A percentile compares a stretch with the other conserved stretches of the same genome.
phyloP scores from a whole-genome alignment of 2,113 vertebrate genomes.

The Myrmophylax atrothorax region DNA sequence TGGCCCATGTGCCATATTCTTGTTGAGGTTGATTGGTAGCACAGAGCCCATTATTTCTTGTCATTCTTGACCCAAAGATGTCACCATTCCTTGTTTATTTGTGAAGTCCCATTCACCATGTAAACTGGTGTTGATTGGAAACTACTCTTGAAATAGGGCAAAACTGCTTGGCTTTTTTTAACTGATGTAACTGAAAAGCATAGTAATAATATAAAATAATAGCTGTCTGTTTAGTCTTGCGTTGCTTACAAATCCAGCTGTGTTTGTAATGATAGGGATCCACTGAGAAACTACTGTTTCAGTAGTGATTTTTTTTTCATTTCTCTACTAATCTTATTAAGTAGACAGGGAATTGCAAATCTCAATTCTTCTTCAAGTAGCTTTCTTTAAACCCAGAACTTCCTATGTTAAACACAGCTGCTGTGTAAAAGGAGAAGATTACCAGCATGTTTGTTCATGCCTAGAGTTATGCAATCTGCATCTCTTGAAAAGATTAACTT shows the following conservation, averaged over 20 bases:
- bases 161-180: slow-evolving; percentile 74
- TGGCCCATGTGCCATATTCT: slow-evolving; percentile 79
- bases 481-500: slow-evolving; percentile 66
- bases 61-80: slow-evolving; percentile 74
- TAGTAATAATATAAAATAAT: slow-evolving; percentile 78
- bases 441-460: slow-evolving; percentile 66
- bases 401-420: slow-evolving; percentile 69
- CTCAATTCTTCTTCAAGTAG: slow-evolving; percentile 63
- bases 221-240: slow-evolving; percentile 77
- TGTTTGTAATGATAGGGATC: slow-evolving; percentile 67
- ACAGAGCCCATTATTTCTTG: slow-evolving; percentile 76
- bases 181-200: slow-evolving; percentile 77
- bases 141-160: slow-evolving; percentile 73
- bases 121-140: slow-evolving; percentile 76
- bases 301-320: slow-evolving; percentile 24
- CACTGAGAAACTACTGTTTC: slow-evolving; percentile 61
- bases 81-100: slow-evolving; percentile 69
- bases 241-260: slow-evolving; percentile 71
- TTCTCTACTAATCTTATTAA: slow-evolving; percentile 61
- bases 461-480: slow-evolving; percentile 60
- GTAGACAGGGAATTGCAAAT: slow-evolving; percentile 51
- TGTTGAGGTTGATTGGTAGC: slow-evolving; percentile 79
- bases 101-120: slow-evolving; percentile 62
- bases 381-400: slow-evolving; percentile 59
- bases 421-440: slow-evolving; percentile 63